These are phyloP conservation scores for Dasyornis broadbenti DNA, from an alignment of 2,113 vertebrate species.

Conservation along the genomic window DNA sequence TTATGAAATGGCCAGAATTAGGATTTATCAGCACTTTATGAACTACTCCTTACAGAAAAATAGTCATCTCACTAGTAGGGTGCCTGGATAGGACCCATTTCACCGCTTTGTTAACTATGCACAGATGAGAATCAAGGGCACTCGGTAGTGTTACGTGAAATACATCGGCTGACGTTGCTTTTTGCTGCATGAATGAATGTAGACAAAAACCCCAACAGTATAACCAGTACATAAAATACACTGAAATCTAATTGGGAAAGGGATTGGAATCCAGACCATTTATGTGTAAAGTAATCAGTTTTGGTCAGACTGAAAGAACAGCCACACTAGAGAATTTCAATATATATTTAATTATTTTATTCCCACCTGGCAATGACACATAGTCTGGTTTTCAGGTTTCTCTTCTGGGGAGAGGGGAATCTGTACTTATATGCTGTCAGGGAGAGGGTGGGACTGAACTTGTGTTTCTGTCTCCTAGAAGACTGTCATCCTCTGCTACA, in stretches of 20 bases:
- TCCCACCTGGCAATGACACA: not conserved
- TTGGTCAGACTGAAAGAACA: not conserved
- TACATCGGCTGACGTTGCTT: not conserved
- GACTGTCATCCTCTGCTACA: not conserved
- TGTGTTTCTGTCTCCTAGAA: not conserved
- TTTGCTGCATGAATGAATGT: not conserved
- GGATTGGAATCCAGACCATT: not conserved
- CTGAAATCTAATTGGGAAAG: not conserved
- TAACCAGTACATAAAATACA: not conserved
- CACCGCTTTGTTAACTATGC: not conserved
- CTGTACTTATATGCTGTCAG: accelerated
- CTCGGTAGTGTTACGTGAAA: not conserved
- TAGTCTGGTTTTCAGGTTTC: not conserved
- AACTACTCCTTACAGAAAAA: not conserved
- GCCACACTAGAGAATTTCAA: not conserved
- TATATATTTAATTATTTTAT: not conserved
- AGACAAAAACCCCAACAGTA: not conserved
- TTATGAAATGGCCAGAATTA: not conserved
- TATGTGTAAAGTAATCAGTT: not conserved
- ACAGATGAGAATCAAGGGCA: not conserved
- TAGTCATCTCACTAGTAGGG: not conserved
- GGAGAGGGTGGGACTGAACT: not conserved
- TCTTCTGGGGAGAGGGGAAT: not conserved
- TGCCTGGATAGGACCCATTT: not conserved
- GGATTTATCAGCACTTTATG: not conserved